These are phyloP conservation scores for Sciurus vulgaris DNA, from an alignment of 2,797 vertebrate genomes.

Conservation along the genomic window DNA sequence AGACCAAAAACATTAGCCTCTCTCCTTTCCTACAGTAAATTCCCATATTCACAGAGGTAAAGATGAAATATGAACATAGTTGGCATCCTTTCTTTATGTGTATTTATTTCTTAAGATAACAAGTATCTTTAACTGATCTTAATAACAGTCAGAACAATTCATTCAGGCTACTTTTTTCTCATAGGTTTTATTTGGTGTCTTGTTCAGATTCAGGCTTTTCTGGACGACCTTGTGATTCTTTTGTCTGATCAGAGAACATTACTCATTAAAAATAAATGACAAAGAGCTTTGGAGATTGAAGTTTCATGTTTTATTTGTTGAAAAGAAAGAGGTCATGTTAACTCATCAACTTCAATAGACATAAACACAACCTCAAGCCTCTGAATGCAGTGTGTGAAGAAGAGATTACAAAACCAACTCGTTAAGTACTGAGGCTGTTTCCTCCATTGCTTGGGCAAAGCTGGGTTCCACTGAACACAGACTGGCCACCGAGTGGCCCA, in stretches of 20 bases:
- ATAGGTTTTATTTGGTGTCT: constrained; percentile 64
- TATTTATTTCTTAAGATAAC: constrained; percentile 66
- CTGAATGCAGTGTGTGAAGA: constrained; percentile 8
- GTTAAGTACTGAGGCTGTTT: constrained; percentile 10
- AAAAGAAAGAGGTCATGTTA: constrained; percentile 77
- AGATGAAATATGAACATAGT: constrained; percentile 48
- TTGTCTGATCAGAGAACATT: constrained; percentile 73
- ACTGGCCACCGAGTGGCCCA: neutral
- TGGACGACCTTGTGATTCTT: constrained; percentile 69
- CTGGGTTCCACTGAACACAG: neutral
- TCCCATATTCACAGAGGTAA: constrained; percentile 33
- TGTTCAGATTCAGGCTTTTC: constrained; percentile 71
- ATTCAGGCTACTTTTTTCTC: constrained; percentile 56
- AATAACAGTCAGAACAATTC: constrained; percentile 36
- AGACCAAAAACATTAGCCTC: constrained; percentile 38
- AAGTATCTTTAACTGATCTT: constrained; percentile 62
- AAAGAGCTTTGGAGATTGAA: constrained; percentile 78
- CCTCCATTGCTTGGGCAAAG: neutral
- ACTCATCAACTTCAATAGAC: constrained; percentile 61
- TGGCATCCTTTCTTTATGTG: neutral
- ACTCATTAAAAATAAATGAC: constrained; percentile 81
- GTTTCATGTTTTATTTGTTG: constrained; percentile 78
- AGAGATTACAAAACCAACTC: constrained; percentile 51
- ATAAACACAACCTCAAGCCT: constrained; percentile 61
- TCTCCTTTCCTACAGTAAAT: neutral